phyloP scores from a whole-genome alignment of 2,888 invertebrate genomes.

The Brenthis ino region DNA sequence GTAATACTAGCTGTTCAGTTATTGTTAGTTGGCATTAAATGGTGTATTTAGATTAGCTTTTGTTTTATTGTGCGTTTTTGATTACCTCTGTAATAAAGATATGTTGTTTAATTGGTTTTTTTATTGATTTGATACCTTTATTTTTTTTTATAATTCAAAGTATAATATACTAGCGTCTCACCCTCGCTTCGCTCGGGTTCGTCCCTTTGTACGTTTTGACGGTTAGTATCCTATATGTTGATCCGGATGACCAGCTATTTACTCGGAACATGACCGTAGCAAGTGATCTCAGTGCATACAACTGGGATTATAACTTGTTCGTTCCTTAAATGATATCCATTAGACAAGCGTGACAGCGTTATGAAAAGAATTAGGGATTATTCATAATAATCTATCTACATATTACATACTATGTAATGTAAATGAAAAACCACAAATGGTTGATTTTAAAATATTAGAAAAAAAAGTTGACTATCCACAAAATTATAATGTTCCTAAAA shows the following conservation, averaged over 20 bases:
- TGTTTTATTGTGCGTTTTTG: conserved; percentile 22
- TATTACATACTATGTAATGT: no score
- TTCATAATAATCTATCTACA: no score
- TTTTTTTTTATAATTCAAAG: background rate
- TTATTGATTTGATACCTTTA: background rate
- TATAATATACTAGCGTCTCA: no score
- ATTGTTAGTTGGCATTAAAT: conserved; percentile 23
- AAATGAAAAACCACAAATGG: no score
- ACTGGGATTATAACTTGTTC: conserved; percentile 10
- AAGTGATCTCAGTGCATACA: conserved; percentile 5
- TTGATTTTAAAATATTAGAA: no score
- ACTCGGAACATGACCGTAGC: conserved; percentile 11
- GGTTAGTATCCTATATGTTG: no score
- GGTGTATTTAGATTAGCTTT: conserved; percentile 29
- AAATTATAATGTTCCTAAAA: no score
- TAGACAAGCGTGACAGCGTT: background rate
- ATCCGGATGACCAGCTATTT: background rate
- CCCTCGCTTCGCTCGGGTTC: no score
- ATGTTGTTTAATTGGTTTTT: conserved; percentile 23
- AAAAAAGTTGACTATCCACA: no score
- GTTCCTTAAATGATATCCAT: background rate
- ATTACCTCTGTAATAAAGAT: conserved; percentile 18
- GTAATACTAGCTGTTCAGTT: conserved; percentile 17
- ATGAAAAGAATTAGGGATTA: background rate
- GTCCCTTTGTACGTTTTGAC: no score